Conservation (phyloP, 2,113 vertebrate species). For the Manacus vitellinus region DNA sequence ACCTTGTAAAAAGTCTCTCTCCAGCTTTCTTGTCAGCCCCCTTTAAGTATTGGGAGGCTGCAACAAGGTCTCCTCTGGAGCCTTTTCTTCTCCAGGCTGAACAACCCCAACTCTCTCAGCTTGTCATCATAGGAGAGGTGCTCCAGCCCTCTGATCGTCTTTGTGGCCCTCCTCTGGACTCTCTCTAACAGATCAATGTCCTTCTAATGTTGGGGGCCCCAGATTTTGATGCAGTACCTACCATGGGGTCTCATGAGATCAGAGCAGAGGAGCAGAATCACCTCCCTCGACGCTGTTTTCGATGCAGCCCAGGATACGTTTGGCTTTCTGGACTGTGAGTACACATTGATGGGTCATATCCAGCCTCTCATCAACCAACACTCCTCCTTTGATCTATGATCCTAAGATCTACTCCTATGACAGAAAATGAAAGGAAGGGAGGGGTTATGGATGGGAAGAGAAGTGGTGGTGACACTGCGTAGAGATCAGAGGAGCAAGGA, state of each 20-base stretch:
- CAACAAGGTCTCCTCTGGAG: neutral
- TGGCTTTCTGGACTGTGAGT: neutral
- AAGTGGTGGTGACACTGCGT: neutral
- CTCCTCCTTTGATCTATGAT: neutral
- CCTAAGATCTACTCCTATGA: neutral
- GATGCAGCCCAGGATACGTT: neutral
- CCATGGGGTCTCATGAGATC: neutral
- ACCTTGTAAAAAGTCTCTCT: neutral
- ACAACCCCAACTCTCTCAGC: neutral
- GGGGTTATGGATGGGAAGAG: neutral
- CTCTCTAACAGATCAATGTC: neutral
- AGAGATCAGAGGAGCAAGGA: neutral
- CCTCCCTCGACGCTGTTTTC: accelerated
- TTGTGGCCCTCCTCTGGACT: neutral
- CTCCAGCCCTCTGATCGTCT: neutral
- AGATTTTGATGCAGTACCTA: too few relatives aligned
- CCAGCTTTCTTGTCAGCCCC: neutral
- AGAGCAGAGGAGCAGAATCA: neutral
- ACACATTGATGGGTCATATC: neutral
- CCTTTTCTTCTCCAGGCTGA: neutral
- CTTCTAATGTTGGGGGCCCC: neutral
- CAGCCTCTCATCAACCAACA: neutral
- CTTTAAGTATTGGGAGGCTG: neutral
- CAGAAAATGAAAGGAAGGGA: neutral
- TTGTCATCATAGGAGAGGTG: neutral